A percentile compares a stretch with the other conserved stretches of the same genome.
Conservation (phyloP, 2,888 invertebrate species). For the Drosophila dives region DNA sequence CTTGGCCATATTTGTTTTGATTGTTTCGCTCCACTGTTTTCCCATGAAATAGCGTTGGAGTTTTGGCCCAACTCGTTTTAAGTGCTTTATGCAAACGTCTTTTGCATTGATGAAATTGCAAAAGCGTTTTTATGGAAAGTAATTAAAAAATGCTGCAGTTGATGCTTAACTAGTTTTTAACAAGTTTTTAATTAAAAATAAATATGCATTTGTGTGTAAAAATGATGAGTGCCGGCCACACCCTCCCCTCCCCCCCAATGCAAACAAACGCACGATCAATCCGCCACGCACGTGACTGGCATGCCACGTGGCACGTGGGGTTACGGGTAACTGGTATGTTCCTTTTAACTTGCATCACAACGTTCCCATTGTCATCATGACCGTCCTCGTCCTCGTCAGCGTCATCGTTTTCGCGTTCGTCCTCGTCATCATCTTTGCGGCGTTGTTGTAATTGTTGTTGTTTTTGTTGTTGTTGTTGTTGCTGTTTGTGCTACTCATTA, state of each 20-base stretch:
- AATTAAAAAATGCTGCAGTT: constrained; percentile 78
- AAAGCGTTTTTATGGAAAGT: constrained; percentile 71
- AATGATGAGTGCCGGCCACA: constrained; percentile 64
- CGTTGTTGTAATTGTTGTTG: constrained; percentile 15
- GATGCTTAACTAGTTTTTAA: constrained; percentile 81
- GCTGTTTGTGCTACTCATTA: constrained; percentile 77
- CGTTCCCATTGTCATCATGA: constrained; percentile 35
- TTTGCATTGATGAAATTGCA: constrained; percentile 78
- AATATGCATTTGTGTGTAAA: constrained; percentile 80
- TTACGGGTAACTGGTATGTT: neutral
- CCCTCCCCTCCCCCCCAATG: neutral
- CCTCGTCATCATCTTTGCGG: constrained; percentile 49
- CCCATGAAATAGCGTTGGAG: constrained; percentile 14
- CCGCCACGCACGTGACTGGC: constrained; percentile 57
- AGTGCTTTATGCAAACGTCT: constrained; percentile 77
- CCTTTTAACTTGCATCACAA: constrained; percentile 32
- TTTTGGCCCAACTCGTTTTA: constrained; percentile 44
- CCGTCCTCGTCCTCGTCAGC: constrained; percentile 17
- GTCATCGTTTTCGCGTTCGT: constrained; percentile 46
- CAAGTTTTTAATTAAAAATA: constrained; percentile 81
- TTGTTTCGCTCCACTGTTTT: constrained; percentile 40
- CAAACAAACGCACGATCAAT: constrained; percentile 11
- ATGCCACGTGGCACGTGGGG: constrained; percentile 48
- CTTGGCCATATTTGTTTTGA: neutral
- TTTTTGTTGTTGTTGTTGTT: constrained; percentile 46